A percentile compares a stretch with the other conserved stretches of the same genome.
Conservation (phyloP, 2,797 vertebrate genomes). For the Phyllotis vaccarum region DNA sequence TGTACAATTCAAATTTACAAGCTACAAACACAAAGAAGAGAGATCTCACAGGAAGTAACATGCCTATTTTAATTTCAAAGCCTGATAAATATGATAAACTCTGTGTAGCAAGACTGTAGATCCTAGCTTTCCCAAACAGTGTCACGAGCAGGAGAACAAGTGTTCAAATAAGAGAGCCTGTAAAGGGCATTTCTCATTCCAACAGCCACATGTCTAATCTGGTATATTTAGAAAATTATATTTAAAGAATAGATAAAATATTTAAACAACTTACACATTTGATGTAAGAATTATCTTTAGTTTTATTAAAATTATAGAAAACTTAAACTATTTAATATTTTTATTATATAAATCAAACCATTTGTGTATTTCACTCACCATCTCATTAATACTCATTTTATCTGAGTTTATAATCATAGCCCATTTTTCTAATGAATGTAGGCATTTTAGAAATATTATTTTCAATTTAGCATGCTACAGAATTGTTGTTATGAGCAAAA, state of each 20-base stretch:
- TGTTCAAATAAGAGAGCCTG: neutral
- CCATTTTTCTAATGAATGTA: neutral
- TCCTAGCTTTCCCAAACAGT: neutral
- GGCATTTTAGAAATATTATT: neutral
- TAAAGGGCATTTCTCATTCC: neutral
- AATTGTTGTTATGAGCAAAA: rapidly evolving
- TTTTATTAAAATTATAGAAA: neutral
- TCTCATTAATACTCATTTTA: neutral
- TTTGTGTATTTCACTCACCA: neutral
- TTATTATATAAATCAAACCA: neutral
- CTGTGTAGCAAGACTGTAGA: too few relatives aligned
- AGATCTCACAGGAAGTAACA: neutral
- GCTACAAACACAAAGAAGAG: neutral
- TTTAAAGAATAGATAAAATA: neutral
- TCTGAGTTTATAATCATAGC: neutral
- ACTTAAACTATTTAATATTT: neutral
- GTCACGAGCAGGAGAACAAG: neutral
- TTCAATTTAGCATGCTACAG: neutral
- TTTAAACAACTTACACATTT: neutral
- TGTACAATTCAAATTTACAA: neutral
- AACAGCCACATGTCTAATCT: neutral
- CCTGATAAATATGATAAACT: neutral
- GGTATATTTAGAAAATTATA: neutral
- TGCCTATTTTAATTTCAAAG: neutral
- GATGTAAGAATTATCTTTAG: neutral